Conservation (phyloP, 2,888 invertebrate species). For the Chalcis sispes region DNA sequence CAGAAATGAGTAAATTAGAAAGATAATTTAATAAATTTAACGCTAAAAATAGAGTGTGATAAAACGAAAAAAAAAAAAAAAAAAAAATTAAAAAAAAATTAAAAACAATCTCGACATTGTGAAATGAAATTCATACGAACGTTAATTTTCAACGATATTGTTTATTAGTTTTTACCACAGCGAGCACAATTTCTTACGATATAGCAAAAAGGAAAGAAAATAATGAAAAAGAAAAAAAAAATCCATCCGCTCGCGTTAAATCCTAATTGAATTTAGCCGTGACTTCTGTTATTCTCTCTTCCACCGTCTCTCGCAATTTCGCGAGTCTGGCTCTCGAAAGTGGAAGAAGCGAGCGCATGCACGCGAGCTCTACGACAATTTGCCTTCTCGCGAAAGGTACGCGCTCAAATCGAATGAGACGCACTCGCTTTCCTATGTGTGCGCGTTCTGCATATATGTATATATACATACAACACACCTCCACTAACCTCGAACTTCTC, state of each 20-base stretch:
- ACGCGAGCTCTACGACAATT: background rate
- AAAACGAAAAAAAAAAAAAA: too few relatives aligned
- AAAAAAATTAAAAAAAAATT: too few relatives aligned
- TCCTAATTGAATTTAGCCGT: conserved; percentile 13
- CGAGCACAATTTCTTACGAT: too few relatives aligned
- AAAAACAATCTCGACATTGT: too few relatives aligned
- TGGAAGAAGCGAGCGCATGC: background rate
- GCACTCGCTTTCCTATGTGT: background rate
- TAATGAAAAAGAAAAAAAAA: too few relatives aligned
- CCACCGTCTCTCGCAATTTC: conserved; percentile 19
- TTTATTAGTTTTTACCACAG: too few relatives aligned
- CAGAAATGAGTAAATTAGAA: too few relatives aligned
- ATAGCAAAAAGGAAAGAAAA: too few relatives aligned
- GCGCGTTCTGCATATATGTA: background rate
- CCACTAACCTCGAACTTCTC: background rate
- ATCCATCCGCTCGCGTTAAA: conserved; percentile 2
- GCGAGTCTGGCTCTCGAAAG: background rate
- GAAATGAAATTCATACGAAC: too few relatives aligned
- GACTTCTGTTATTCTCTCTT: background rate
- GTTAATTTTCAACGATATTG: too few relatives aligned
- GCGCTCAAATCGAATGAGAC: conserved; percentile 24
- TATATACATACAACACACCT: background rate
- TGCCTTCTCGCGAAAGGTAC: background rate
- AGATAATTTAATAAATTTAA: too few relatives aligned
- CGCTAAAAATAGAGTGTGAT: too few relatives aligned